Evolutionary conservation across 2,888 invertebrate species (phyloP).

Genomic region (Ligdia adustata): DNA sequence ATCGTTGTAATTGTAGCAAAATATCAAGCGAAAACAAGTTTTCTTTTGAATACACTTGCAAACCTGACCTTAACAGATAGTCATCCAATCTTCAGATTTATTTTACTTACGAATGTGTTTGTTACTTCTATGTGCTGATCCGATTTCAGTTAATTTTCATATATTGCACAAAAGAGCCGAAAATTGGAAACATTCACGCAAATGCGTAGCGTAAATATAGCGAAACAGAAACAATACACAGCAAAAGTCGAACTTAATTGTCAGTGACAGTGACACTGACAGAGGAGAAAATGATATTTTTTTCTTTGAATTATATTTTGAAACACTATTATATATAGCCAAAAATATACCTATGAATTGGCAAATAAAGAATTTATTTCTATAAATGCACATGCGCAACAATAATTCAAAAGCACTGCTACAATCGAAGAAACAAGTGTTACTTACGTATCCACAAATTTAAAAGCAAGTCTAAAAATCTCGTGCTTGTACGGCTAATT

Average conservation of each 20-base stretch:
- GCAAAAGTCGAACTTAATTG: constrained; percentile 44
- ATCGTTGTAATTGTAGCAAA: constrained; percentile 10
- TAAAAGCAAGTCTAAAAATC: no score
- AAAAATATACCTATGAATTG: no score
- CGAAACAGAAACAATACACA: constrained; percentile 14
- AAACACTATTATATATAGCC: no score
- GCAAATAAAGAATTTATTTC: no score
- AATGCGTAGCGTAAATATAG: constrained; percentile 60
- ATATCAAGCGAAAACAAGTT: constrained; percentile 26
- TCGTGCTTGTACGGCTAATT: no score
- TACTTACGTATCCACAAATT: no score
- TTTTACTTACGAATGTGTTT: constrained; percentile 27
- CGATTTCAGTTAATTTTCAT: constrained; percentile 3
- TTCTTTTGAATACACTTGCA: constrained; percentile 1
- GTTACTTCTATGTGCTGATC: constrained; percentile 5
- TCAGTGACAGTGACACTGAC: not conserved
- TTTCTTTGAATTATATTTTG: no score
- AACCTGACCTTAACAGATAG: constrained; percentile 6
- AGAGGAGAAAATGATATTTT: no score
- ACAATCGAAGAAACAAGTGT: no score
- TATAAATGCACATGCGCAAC: no score
- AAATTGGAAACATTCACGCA: constrained; percentile 38
- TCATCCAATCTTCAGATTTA: constrained; percentile 2
- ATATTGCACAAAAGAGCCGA: constrained; percentile 20
- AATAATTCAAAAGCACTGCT: no score